Percentiles rank a stretch among this genome's conserved stretches.
phyloP scores from a whole-genome alignment of 2,113 vertebrate species.

The Fregetta grallaria region DNA sequence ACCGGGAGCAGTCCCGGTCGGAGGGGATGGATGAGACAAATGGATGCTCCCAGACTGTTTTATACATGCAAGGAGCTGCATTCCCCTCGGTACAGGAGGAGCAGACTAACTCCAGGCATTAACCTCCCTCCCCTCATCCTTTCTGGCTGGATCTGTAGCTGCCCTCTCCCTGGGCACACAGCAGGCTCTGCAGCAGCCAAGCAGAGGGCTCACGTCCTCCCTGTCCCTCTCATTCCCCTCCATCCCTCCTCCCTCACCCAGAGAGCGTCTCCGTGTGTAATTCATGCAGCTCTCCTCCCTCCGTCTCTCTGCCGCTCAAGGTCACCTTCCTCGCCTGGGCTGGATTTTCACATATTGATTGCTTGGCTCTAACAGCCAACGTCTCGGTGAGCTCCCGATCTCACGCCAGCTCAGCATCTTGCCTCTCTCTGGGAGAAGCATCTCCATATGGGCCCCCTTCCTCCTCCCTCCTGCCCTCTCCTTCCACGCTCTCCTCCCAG shows the following conservation, averaged over 20 bases:
- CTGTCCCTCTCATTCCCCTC: background rate
- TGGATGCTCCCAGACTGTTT: background rate
- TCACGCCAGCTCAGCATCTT: constrained; percentile 51
- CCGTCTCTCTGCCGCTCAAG: background rate
- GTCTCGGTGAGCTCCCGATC: background rate
- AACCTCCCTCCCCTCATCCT: background rate
- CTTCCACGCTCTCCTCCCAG: background rate
- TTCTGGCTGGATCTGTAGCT: rapidly evolving
- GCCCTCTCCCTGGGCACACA: background rate
- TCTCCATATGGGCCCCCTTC: constrained; percentile 12
- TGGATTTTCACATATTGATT: constrained; percentile 36
- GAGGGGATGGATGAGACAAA: background rate
- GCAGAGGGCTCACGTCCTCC: background rate
- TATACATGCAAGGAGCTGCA: background rate
- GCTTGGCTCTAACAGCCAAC: background rate
- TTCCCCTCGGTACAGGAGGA: background rate
- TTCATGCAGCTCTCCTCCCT: background rate
- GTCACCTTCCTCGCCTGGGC: constrained; percentile 50
- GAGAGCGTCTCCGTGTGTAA: background rate
- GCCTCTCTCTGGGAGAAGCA: background rate
- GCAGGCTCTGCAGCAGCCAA: background rate
- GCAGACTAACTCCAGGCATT: background rate
- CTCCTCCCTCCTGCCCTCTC: background rate
- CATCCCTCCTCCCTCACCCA: background rate
- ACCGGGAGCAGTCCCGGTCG: background rate